Evolutionary conservation across 1,140 invertebrate species (phyloP), one percentile per base, ranked within the genome.

Genomic region (Cotesia chilonis): DNA sequence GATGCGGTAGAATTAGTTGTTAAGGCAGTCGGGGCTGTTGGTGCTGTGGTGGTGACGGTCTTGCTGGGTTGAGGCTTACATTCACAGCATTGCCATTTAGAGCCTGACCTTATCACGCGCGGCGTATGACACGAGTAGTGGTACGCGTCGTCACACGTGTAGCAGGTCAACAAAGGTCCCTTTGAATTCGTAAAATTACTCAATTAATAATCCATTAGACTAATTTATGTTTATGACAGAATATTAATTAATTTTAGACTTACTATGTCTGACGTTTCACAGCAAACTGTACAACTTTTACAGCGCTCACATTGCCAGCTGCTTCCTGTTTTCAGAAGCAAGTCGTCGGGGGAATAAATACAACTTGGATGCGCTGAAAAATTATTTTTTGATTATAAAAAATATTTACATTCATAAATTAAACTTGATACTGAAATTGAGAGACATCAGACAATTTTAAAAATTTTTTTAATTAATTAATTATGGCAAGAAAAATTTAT

Each of bases 111-210:
- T 4, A 76, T 84, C 73, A 92, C 89, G 52, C 88, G 83, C n/a
- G 91, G 91, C 37, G 88, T 82, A 79, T 94, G 94, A 80, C 94
- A 96, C 37, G 88, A 85, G 70, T 91, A 88, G 83, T 96, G 94
- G 82, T 94, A 95, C 10, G 92, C 92, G 85, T 95, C 93, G 71
- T 94, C 92, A 84, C 94, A 96, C 36, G 90, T 89, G 79, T 90
- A 92, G 85, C 94, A 96, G 57, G 95, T 93, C 61, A 93, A 89
- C 74, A 95, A 84, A 4, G 81, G 78, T 59, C 86, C 85, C 86
- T 87, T 59, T 47, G 71, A 51, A 71, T 52, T 63, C 52, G n/a
- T 35, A 41, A 28, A 52, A 63, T 66, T 47, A 63, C 55, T 17
- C 68, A 2, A 65, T 38, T 28, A 64, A 17, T 54, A 35, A 54